Base-by-base conservation (phyloP, 2,113 vertebrate genomes). In the Micromys minutus region DNA sequence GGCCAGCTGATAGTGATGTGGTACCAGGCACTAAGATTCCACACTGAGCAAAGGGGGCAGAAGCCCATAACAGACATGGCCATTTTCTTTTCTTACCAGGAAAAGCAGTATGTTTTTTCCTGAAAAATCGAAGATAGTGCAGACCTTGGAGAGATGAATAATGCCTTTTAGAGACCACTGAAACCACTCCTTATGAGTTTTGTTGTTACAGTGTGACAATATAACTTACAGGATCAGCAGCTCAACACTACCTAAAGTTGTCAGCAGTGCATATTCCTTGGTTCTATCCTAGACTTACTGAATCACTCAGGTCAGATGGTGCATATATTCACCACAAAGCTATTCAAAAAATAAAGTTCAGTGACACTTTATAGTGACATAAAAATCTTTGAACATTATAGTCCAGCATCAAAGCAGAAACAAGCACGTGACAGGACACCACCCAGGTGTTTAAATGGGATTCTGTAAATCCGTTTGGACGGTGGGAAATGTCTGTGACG, bases 1-100 rank as follows among this genome's bases (percentile, higher is more conserved):
- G 89, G 42, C 92, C 93, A 96, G 90, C 94, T 96, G 85, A 21
- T 1, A 10, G 81, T 83, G 67, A 63, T 75, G n/a, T 22, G 19
- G 47, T 50, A 72, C 26, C 74, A 79, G 74, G 95, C 75, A 96
- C 95, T 89, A 94, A 96, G 93, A 96, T 95, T 94, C 94, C 96
- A 94, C 7, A 7, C 34, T 52, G 34, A 93, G 61, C 36, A 15
- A 77, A 71, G 42, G 55, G 36, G 34, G 29, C 5, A 94, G 31
- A 94, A 57, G 13, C 10, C 36, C 90, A 81, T 61, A 22, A 57
- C 50, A 92, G 61, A 71, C 19, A 39, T 42, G 50, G 71, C 42
- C 55, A 10, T 63, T 91, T 96, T 74, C 81, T 45, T 19, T 84
- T 45, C n/a, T 59, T 57, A 86, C 42, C 47, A 83, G 71, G 17